Conservation (phyloP, 2,797 vertebrate species). For the Rhynchonycteris naso region DNA sequence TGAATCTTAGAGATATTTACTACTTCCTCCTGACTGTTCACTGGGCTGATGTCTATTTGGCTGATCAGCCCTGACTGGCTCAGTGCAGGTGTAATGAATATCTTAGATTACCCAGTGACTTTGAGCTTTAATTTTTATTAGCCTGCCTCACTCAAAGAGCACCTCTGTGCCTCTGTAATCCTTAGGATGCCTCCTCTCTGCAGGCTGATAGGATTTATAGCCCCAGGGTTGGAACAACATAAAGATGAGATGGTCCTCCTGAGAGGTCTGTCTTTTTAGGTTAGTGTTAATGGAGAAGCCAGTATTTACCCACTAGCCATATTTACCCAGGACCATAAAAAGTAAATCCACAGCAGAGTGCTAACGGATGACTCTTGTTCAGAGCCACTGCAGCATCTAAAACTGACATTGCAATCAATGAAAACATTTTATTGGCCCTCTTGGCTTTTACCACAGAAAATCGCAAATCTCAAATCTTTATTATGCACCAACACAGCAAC, state of each 20-base stretch:
- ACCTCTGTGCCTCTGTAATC: constrained; percentile 51
- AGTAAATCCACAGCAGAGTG: constrained; percentile 64
- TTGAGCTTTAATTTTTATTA: constrained; percentile 79
- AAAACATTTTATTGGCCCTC: constrained; percentile 75
- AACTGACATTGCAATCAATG: constrained; percentile 72
- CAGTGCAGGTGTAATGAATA: constrained; percentile 51
- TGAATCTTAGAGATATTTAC: constrained; percentile 38
- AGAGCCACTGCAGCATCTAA: constrained; percentile 53
- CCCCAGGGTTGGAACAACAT: constrained; percentile 37
- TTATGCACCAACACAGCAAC: constrained; percentile 68
- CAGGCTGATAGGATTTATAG: constrained; percentile 68
- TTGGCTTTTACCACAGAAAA: constrained; percentile 75
- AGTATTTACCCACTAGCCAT: constrained; percentile 62
- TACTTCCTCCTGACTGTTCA: background rate
- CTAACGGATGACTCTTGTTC: constrained; percentile 63
- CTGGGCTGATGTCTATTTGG: background rate
- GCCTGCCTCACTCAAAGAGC: constrained; percentile 37
- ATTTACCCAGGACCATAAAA: constrained; percentile 62
- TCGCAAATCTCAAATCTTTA: constrained; percentile 61
- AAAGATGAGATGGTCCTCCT: constrained; percentile 68
- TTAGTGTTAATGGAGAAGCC: constrained; percentile 71
- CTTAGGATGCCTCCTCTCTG: constrained; percentile 58
- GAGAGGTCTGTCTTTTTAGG: constrained; percentile 76
- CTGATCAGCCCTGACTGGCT: constrained; percentile 29
- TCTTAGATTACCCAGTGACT: constrained; percentile 59